A percentile compares a stretch with the other conserved stretches of the same genome.
These are phyloP conservation scores for Drosophila kanapiae DNA, from an alignment of 1,140 invertebrate species.

Conservation along the genomic window DNA sequence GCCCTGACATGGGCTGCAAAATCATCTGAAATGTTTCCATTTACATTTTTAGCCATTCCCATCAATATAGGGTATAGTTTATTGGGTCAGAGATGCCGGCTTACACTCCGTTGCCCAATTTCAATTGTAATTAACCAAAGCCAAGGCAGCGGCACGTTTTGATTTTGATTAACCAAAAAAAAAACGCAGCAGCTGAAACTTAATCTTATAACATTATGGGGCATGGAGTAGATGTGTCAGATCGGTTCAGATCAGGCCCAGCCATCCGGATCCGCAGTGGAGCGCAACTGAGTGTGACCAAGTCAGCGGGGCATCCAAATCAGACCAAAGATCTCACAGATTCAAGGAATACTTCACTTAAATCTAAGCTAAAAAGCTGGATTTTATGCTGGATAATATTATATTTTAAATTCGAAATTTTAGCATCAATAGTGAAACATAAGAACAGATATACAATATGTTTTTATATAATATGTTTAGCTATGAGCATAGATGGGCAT, in stretches of 20 bases:
- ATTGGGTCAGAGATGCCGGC: slow-evolving; percentile 1
- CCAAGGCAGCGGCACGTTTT: slow-evolving; percentile 24
- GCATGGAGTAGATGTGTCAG: slow-evolving; percentile 11
- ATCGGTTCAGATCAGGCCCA: slow-evolving; percentile 9
- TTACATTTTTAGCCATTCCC: no score
- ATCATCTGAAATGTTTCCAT: neutral
- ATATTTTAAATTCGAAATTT: neutral
- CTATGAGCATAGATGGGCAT: no score
- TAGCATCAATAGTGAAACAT: no score
- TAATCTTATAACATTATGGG: slow-evolving; percentile 9
- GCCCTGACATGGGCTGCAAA: neutral
- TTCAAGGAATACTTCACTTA: neutral
- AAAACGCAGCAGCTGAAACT: slow-evolving; percentile 8
- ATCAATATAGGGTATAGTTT: neutral
- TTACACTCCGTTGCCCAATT: slow-evolving; percentile 6
- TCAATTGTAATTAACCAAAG: slow-evolving; percentile 34
- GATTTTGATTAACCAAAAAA: slow-evolving; percentile 29
- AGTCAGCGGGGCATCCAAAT: slow-evolving; percentile 37
- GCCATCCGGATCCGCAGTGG: slow-evolving; percentile 22
- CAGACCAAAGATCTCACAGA: slow-evolving; percentile 26
- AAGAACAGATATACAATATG: no score
- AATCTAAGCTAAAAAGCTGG: neutral
- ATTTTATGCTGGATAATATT: no score
- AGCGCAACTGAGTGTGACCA: slow-evolving; percentile 45
- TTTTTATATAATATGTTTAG: no score